Conservation (phyloP, 2,888 invertebrate species). For the Tryphoninae sp. region DNA sequence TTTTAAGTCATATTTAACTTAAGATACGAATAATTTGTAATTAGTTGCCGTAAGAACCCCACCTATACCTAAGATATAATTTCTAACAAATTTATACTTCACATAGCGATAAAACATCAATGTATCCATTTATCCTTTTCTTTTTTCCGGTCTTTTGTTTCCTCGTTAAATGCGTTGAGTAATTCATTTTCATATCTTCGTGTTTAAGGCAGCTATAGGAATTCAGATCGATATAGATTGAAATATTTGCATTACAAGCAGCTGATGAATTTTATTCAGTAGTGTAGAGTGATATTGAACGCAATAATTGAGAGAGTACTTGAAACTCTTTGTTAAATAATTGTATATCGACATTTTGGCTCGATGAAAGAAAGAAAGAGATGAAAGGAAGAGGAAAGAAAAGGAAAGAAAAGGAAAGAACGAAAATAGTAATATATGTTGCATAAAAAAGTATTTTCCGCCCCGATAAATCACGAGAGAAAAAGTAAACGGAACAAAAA, state of each 20-base stretch:
- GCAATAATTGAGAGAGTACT: conserved; percentile 61
- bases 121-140: conserved; percentile 30
- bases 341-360: conserved; percentile 45
- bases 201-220: conserved; percentile 56
- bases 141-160: conserved; percentile 20
- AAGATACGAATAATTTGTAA: conserved; percentile 52
- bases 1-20: conserved; percentile 46
- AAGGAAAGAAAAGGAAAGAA: conserved; percentile 18
- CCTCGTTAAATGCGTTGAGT: conserved; percentile 28
- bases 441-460: conserved; percentile 53
- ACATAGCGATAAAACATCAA: conserved; percentile 18
- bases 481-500: conserved; percentile 51
- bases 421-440: conserved; percentile 42
- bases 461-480: conserved; percentile 53
- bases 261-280: conserved; percentile 59
- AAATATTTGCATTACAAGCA: conserved; percentile 57
- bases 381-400: conserved; percentile 1
- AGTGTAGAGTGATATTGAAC: conserved; percentile 58
- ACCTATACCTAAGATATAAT: conserved; percentile 60
- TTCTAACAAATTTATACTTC: conserved; percentile 30
- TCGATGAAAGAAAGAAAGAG: conserved; percentile 22
- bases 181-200: conserved; percentile 51
- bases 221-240: conserved; percentile 53
- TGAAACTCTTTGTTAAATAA: conserved; percentile 56
- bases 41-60: conserved; percentile 59